A percentile compares a stretch with the other conserved stretches of the same genome.
Conservation (phyloP, 2,113 vertebrate species). For the Gopherus flavomarginatus region DNA sequence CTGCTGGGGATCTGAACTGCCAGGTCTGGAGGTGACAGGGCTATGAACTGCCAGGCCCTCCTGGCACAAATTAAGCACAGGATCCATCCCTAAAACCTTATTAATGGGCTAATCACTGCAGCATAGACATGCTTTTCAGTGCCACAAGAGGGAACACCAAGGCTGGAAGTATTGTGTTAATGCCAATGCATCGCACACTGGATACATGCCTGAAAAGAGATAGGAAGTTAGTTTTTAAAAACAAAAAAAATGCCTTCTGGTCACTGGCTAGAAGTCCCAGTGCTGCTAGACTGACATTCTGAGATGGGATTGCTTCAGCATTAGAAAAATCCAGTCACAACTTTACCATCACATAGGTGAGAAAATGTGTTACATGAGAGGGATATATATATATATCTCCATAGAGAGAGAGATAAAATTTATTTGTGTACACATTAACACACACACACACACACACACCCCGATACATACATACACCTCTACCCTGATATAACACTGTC, state of each 20-base stretch:
- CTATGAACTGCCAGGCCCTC: too few relatives aligned
- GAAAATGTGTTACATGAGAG: background rate
- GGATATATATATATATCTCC: background rate
- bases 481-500: too few relatives aligned
- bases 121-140: background rate
- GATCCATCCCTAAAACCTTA: too few relatives aligned
- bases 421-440: accelerated
- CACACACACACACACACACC: accelerated
- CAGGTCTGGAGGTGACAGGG: too few relatives aligned
- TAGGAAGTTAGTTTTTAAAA: too few relatives aligned
- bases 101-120: background rate
- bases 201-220: background rate
- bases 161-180: background rate
- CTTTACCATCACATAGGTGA: background rate
- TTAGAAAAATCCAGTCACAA: background rate
- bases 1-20: too few relatives aligned
- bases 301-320: background rate
- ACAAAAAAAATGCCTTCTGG: background rate
- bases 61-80: too few relatives aligned
- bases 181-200: too few relatives aligned
- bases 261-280: too few relatives aligned
- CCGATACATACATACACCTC: accelerated
- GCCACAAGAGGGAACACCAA: background rate
- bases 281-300: background rate
- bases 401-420: background rate